Evolutionary conservation across 2,113 vertebrate genomes (phyloP), one percentile per base, ranked within the genome.

Genomic region (Cinclus mexicanus): DNA sequence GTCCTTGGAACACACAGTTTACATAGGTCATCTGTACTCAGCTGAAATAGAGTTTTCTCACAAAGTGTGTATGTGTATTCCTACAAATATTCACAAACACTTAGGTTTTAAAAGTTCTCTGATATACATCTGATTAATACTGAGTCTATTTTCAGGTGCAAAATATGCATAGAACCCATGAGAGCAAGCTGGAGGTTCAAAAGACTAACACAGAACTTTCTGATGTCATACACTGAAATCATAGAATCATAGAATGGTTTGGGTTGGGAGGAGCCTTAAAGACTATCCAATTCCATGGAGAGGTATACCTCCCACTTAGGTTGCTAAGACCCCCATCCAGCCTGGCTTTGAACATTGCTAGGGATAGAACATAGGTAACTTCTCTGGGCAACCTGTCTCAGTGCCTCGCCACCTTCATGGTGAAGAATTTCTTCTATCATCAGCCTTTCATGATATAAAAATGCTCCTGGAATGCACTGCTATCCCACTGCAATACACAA

Each of bases 321-420:
- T 11, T 61, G 29, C 41, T 47, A 18, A 26, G 10, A 23, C 25
- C 6, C 63, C n/a, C 17, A 41, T 29, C 9, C 55, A 61, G 49
- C 13, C n/a, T 35, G 16, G 29, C 6, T 59, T 26, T 60, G 47
- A 68, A 68, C 24, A 55, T 1, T 61, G n/a, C 20, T 28, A 75
- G 29, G 53, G 17, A 60, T 9, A 53, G 24, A 25, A 14, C 16
- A 46, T 25, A 7, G 5, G 1, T 24, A 75, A 60, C 10, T n/a
- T 60, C 21, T 41, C 13, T 19, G 14, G 41, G 17, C 14, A 61
- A 68, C 47, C 29, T 41, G n/a, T 31, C 39, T 6, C 61, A 41
- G 13, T 29, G 33, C 9, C 39, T 67, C 19, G 11, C 4, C 0
- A 0, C 7, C 15, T 15, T 24, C 28, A 52, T 5, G 53, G n/a